Conservation (phyloP, 1,140 invertebrate species). For the Marisa cornuarietis region DNA sequence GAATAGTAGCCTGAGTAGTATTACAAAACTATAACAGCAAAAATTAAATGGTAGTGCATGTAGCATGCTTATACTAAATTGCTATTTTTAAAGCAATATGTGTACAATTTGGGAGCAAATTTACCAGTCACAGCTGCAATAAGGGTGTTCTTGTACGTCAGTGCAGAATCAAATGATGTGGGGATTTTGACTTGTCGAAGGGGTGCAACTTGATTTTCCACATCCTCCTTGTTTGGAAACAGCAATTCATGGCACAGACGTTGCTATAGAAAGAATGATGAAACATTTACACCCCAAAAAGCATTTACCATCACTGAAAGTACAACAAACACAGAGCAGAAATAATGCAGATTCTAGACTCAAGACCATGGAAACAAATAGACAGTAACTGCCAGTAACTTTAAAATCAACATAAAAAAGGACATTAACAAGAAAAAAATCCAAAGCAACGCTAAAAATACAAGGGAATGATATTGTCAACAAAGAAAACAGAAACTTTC, state of each 20-base stretch:
- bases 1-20: neutral
- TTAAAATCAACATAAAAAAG: no score
- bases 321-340: no score
- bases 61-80: neutral
- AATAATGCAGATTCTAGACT: no score
- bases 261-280: no score
- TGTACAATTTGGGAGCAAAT: neutral
- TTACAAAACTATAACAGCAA: neutral
- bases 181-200: constrained; percentile 44
- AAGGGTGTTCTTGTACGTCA: constrained; percentile 47
- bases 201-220: constrained; percentile 29
- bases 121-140: constrained; percentile 49
- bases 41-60: neutral
- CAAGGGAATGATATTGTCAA: no score
- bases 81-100: neutral
- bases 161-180: constrained; percentile 34
- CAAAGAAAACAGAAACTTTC: no score
- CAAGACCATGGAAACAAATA: no score
- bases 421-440: no score
- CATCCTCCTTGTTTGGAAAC: constrained; percentile 39
- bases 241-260: constrained; percentile 35
- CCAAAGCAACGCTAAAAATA: no score
- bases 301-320: no score
- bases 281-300: no score
- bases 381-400: no score